These are phyloP conservation scores for Lordiphosa collinella DNA, from an alignment of 1,140 invertebrate species.

Conservation along the genomic window DNA sequence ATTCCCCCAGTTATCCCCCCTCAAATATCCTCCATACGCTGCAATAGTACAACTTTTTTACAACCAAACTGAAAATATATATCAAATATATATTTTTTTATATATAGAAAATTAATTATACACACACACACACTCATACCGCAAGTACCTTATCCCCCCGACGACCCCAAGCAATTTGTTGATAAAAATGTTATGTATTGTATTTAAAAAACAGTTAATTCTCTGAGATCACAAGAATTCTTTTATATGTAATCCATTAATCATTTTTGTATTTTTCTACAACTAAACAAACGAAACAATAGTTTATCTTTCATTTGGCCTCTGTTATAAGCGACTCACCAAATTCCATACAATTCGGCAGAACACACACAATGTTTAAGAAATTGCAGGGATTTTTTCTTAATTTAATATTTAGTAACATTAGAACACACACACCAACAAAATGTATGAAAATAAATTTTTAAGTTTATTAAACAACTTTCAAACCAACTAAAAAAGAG, in stretches of 20 bases:
- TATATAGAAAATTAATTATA: constrained; percentile 72
- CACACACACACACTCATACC: constrained; percentile 57
- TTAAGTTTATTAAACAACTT: constrained; percentile 12
- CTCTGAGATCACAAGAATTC: constrained; percentile 64
- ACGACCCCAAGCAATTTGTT: constrained; percentile 78
- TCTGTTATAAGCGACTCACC: background rate
- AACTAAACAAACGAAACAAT: constrained; percentile 1
- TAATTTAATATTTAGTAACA: constrained; percentile 50
- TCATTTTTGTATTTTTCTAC: constrained; percentile 2
- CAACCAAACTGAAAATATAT: constrained; percentile 69
- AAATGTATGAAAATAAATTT: constrained; percentile 55
- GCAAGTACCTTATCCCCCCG: constrained; percentile 69
- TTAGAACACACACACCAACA: constrained; percentile 29
- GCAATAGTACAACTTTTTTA: constrained; percentile 79
- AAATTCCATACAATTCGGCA: constrained; percentile 46
- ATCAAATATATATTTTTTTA: constrained; percentile 74
- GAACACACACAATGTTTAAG: constrained; percentile 35
- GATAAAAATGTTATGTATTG: constrained; percentile 65
- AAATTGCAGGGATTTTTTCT: constrained; percentile 70
- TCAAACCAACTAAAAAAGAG: background rate
- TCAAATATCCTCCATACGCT: constrained; percentile 78
- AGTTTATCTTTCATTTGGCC: constrained; percentile 1
- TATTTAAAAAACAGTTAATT: constrained; percentile 68
- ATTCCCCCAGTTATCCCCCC: constrained; percentile 8
- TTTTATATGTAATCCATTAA: constrained; percentile 37